Evolutionary conservation across 2,888 invertebrate species (phyloP).

Genomic region (Muschampia plurimacula): DNA sequence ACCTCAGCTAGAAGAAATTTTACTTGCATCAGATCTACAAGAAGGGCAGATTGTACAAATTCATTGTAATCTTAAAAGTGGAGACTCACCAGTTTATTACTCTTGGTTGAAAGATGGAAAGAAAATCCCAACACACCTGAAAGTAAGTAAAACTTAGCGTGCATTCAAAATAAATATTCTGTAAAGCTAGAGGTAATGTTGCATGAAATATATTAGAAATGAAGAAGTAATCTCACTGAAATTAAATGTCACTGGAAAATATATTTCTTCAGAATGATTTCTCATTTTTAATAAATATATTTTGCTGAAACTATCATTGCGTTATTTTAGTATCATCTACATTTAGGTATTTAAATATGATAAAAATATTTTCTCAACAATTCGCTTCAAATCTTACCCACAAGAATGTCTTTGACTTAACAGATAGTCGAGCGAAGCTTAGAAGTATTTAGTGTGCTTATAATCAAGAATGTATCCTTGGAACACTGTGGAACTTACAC

Average conservation of each 20-base stretch:
- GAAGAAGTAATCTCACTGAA: too few species aligned
- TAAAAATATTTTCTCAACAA: conserved; percentile 5
- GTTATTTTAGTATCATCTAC: neutral
- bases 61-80: conserved; percentile 91
- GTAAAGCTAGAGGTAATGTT: too few species aligned
- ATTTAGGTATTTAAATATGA: neutral
- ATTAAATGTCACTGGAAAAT: too few species aligned
- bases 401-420: conserved; percentile 48
- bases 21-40: conserved; percentile 91
- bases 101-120: conserved; percentile 89
- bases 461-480: conserved; percentile 90
- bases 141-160: conserved; percentile 72
- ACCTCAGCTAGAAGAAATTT: conserved; percentile 93
- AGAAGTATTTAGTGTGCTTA: conserved; percentile 89
- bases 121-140: conserved; percentile 87
- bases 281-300: too few species aligned
- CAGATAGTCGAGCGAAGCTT: conserved; percentile 88
- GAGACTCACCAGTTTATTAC: conserved; percentile 90
- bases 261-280: too few species aligned
- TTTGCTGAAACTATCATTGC: too few species aligned
- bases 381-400: conserved; percentile 6
- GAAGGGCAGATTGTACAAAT: conserved; percentile 94
- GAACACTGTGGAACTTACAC: conserved; percentile 90
- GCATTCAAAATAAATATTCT: too few species aligned
- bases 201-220: too few species aligned